Conservation (phyloP, 2,113 vertebrate genomes). For the Hippocampus mohnikei region DNA sequence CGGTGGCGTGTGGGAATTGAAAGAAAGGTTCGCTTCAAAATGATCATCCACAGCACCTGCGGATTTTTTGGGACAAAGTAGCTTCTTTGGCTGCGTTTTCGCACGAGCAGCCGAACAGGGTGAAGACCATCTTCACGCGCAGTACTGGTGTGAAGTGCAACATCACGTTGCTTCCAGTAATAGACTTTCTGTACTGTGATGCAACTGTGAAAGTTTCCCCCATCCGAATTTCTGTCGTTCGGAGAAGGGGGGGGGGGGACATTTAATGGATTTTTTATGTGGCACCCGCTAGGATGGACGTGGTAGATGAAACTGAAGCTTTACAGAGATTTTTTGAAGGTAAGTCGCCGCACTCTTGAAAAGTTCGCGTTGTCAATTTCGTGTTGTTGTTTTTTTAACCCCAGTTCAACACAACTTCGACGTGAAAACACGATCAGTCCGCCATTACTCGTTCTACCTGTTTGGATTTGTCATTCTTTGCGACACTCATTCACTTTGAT, state of each 20-base stretch:
- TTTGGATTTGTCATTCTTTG: not conserved
- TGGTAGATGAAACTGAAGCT: constrained; percentile 98
- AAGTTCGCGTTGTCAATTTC: not conserved
- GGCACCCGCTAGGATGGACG: constrained; percentile 87
- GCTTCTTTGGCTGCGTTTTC: constrained; percentile 21
- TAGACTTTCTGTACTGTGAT: constrained; percentile 39
- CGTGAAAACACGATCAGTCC: not conserved
- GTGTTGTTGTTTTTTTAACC: not conserved
- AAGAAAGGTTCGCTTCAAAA: constrained; percentile 22
- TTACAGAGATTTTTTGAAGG: constrained; percentile 98
- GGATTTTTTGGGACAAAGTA: constrained; percentile 5
- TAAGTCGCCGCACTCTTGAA: constrained; percentile 57
- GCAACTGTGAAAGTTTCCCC: constrained; percentile 61
- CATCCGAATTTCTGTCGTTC: constrained; percentile 60
- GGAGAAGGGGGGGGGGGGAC: constrained; percentile 51
- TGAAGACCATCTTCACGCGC: constrained; percentile 8
- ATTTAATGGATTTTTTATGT: constrained; percentile 77
- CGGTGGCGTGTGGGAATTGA: constrained; percentile 6
- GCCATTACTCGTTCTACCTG: not conserved
- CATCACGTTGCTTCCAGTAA: not conserved
- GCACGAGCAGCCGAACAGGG: constrained; percentile 14
- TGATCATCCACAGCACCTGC: not conserved
- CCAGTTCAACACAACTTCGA: not conserved
- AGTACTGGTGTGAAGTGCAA: constrained; percentile 26
- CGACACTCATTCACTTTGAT: not conserved